Evolutionary conservation across 2,888 invertebrate species (phyloP), one percentile per base, ranked within the genome.

Genomic region (Caenorhabditis sp.): DNA sequence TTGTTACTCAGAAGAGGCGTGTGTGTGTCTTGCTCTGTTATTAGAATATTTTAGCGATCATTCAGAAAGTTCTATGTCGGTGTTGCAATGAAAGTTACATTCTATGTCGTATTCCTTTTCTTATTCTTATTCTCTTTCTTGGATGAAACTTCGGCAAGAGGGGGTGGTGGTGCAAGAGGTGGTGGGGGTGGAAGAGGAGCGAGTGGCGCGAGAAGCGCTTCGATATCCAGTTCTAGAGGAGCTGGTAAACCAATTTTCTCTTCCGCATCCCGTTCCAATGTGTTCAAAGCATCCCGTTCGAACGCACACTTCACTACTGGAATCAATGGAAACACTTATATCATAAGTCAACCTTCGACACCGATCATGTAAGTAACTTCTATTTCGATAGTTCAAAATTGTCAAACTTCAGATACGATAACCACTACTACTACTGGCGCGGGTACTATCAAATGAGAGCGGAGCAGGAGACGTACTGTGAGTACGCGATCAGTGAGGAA

Each of bases 371-470:
- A 24, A 54, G 61, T 22, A 22, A 8, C 24, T 7, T 19, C n/a
- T 14, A 12, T 70, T 38, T 26, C 8, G 51, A 31, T 1, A 31
- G 7, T 4, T 4, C 31, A 31, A 31, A 6, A 31, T 6, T 31
- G 31, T 4, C 7, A 7, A 7, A 31, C 7, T 31, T 31, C 31
- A 74, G 74, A 16, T 64, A 74, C n/a, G 66, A 75, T 31, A 75
- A 68, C n/a, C 58, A 58, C 38, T 31, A 75, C 44, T 75, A 75
- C 19, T 75, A 68, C 35, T 75, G 75, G 75, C 59, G 35, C 35
- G 75, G 75, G 0, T 44, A 75, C 31, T 75, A 75, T 8, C 75
- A 28, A 2, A 75, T 35, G 12, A 10, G 22, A 10, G 47, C 75
- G 12, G 63, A 54, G 28, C 49, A 61, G 28, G 26, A 49, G 16